These are phyloP conservation scores for Aplidium turbinatum DNA, from an alignment of 23 tunicate species.

Conservation along the genomic window DNA sequence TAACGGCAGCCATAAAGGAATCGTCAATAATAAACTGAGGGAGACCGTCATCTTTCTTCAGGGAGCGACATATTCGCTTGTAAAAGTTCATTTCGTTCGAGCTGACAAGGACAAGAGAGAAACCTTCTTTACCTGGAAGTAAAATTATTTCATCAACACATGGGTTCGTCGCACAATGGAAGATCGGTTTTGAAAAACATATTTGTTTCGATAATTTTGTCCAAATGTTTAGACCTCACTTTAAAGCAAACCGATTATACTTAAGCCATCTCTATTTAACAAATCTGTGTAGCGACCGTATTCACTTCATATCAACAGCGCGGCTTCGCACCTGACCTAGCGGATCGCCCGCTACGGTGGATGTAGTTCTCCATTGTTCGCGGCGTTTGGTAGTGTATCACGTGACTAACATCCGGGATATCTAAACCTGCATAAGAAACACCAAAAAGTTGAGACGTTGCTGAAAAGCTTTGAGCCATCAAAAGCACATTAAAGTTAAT, in stretches of 20 bases:
- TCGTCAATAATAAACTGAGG: conserved; percentile 49
- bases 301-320: too few relatives aligned
- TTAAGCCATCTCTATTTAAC: too few relatives aligned
- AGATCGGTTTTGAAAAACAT: too few relatives aligned
- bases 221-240: too few relatives aligned
- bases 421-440: conserved; percentile 82
- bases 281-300: too few relatives aligned
- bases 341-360: conserved; percentile 95
- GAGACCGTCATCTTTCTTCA: conserved; percentile 68
- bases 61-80: conserved; percentile 56
- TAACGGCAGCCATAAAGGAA: conserved; percentile 43
- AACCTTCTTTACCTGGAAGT: conserved; percentile 70
- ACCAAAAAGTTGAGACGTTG: too few relatives aligned
- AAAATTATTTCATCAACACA: too few relatives aligned
- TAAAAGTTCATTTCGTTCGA: conserved; percentile 63
- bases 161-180: too few relatives aligned
- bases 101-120: conserved; percentile 60
- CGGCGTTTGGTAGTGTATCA: conserved; percentile 96
- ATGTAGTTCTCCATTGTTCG: conserved; percentile 87
- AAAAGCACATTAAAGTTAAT: too few relatives aligned
- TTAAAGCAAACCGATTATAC: too few relatives aligned
- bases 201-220: too few relatives aligned
- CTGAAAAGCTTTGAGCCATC: neutral
- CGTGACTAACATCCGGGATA: conserved; percentile 91
- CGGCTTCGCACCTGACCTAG: conserved; percentile 95